Evolutionary conservation across 2,797 vertebrate genomes (phyloP).

Genomic region (Amblyraja radiata): DNA sequence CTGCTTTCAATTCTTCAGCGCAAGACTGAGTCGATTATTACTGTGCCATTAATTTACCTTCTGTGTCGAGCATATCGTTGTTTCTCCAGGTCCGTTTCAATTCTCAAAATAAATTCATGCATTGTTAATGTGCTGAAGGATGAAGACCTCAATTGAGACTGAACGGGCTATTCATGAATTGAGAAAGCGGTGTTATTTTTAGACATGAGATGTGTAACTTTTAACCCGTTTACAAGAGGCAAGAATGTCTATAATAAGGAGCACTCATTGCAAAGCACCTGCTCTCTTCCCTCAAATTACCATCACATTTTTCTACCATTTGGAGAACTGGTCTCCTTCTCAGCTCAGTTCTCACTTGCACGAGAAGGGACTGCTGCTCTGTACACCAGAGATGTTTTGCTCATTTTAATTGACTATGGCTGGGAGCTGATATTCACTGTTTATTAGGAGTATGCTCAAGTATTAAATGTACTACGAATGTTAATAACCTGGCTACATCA

Average conservation of each 20-base stretch:
- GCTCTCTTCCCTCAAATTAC: background rate
- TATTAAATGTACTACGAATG: background rate
- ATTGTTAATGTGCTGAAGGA: slow-evolving; percentile 3
- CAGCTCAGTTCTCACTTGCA: background rate
- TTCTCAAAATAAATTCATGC: too few species aligned
- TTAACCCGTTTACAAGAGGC: background rate
- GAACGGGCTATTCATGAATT: background rate
- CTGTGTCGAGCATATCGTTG: background rate
- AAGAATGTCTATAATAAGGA: background rate
- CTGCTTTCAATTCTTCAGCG: background rate
- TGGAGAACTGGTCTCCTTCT: background rate
- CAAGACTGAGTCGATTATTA: background rate
- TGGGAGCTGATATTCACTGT: background rate
- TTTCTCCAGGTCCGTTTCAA: background rate
- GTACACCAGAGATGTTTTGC: background rate
- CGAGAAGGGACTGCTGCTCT: background rate
- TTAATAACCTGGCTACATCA: background rate
- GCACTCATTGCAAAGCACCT: background rate
- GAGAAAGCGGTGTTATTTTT: slow-evolving; percentile 22
- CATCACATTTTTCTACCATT: background rate
- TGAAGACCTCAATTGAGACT: background rate
- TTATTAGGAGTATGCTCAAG: background rate
- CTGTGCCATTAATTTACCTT: background rate
- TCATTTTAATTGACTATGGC: background rate
- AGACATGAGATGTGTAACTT: background rate